phyloP scores from a whole-genome alignment of 2,888 invertebrate genomes.

The Boloria euphrosyne region DNA sequence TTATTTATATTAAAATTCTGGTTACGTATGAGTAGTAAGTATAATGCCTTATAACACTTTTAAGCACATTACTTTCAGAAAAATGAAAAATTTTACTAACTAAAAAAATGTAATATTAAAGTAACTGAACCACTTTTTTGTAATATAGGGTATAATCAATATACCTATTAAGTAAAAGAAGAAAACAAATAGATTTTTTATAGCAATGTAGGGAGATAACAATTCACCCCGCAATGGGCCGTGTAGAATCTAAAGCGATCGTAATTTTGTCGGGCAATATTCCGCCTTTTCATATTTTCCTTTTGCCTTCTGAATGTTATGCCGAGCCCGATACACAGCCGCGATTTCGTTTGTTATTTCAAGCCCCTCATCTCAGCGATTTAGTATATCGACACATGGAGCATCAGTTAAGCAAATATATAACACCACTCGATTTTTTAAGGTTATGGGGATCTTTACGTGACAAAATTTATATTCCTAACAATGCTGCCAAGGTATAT shows the following conservation, averaged over 20 bases:
- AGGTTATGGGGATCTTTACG: slow-evolving; percentile 20
- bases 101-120: not conserved
- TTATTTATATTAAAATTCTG: too few species aligned
- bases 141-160: slow-evolving; percentile 30
- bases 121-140: slow-evolving; percentile 30
- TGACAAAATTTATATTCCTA: slow-evolving; percentile 26
- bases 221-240: slow-evolving; percentile 78
- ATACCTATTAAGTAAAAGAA: slow-evolving; percentile 37
- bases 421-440: slow-evolving; percentile 30
- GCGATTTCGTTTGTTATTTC: slow-evolving; percentile 79
- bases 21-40: too few species aligned
- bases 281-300: slow-evolving; percentile 79
- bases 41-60: too few species aligned
- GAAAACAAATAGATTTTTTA: slow-evolving; percentile 78
- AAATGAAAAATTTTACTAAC: not conserved
- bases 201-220: slow-evolving; percentile 76
- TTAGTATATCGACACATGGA: slow-evolving; percentile 71
- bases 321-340: slow-evolving; percentile 72
- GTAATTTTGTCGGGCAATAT: slow-evolving; percentile 80
- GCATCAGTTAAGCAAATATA: slow-evolving; percentile 36
- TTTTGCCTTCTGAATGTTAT: slow-evolving; percentile 74
- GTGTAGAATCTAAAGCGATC: slow-evolving; percentile 78
- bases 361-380: slow-evolving; percentile 70
- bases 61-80: too few species aligned
- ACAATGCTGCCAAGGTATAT: slow-evolving; percentile 9